Percentiles rank a stretch among this genome's conserved stretches.
phyloP scores from a whole-genome alignment of 2,888 invertebrate species.

The Aphidoletes aphidimyza region DNA sequence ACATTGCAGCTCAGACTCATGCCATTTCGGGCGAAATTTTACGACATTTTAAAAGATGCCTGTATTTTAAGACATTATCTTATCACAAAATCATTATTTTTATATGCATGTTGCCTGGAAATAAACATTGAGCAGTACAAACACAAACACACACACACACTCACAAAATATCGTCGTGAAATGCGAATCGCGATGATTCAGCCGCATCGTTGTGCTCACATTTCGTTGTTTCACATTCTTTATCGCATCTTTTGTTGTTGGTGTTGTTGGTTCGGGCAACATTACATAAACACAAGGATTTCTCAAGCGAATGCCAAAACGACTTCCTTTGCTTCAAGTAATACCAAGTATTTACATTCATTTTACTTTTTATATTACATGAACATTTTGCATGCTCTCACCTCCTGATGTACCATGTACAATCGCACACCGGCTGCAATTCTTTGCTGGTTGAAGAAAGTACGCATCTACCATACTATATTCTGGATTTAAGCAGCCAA shows the following conservation, averaged over 20 bases:
- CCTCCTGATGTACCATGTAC: neutral
- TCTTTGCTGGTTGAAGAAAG: no score
- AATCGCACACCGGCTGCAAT: neutral
- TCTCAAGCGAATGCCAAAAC: neutral
- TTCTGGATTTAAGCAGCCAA: neutral
- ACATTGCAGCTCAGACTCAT: no score
- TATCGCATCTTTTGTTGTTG: constrained; percentile 47
- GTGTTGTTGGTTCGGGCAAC: no score
- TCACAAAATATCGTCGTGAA: no score
- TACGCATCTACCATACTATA: no score
- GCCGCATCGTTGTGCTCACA: no score
- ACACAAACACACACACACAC: no score
- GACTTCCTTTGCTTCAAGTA: neutral
- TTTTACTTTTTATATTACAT: constrained; percentile 22
- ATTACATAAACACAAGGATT: constrained; percentile 21
- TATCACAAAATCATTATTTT: constrained; percentile 16
- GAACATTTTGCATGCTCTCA: constrained; percentile 48
- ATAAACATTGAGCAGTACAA: neutral
- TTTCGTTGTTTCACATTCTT: no score
- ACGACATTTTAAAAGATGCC: constrained; percentile 43
- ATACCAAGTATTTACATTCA: neutral
- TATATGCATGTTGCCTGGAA: neutral
- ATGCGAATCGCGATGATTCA: constrained; percentile 18
- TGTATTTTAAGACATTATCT: constrained; percentile 12
- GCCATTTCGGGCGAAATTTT: neutral